Evolutionary conservation across 1,140 invertebrate genomes (phyloP), one percentile per base, ranked within the genome.

Genomic region (Homarus americanus): DNA sequence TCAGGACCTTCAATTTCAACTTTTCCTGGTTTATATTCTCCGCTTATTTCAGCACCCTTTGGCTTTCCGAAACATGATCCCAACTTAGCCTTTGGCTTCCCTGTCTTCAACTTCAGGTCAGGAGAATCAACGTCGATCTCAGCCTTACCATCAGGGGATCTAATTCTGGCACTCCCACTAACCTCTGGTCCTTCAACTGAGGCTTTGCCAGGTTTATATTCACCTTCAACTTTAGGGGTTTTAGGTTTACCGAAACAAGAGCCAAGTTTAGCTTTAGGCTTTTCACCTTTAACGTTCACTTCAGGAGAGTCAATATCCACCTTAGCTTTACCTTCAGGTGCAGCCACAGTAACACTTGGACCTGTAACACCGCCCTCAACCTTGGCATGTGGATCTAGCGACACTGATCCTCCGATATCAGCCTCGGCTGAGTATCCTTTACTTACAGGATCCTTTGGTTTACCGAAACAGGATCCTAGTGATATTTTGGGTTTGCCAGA

Each of bases 211-310:
- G 44, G 40, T 53, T 53, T 5, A 49, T 58, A 40, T 49, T 88
- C 78, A 66, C 15, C 78, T 32, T 63, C 53, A 44, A 49, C 3
- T 80, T 80, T 58, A 20, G 78, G 78, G 2, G 12, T 12, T 44
- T 80, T 80, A 5, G 80, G 69, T 91, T 91, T 91, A 40, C 83
- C 89, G 58, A 91, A 91, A 38, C 89, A 91, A 7, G 80, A 83
- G 5, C 80, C 63, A 0, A 83, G 34, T 41, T 84, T 84, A 41
- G 44, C 24, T 38, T 84, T 84, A 15, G 63, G 63, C 20, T 72
- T 84, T 0, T 72, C 82, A 34, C 15, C 44, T 76, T 86, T 75
- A 24, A n/a, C 36, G 34, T 79, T 85, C 9, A 91, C 53, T 34
- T 85, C 32, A 17, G 41, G 75, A 24, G 44, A 34, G 40, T 85